phyloP scores from a whole-genome alignment of 2,113 vertebrate genomes.

The Hemiscyllium ocellatum region DNA sequence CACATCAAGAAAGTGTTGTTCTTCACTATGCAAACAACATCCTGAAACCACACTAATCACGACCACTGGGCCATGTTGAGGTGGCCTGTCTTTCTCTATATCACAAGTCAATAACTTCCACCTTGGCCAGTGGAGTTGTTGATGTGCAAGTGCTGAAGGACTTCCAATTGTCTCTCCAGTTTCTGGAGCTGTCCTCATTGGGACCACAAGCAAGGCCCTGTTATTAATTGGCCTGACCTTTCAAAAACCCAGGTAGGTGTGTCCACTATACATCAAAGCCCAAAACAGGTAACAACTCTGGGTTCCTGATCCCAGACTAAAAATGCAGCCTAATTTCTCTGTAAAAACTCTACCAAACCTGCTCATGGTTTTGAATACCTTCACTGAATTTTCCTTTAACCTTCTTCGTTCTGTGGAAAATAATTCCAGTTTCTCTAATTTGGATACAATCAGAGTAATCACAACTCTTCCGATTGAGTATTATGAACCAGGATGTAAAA shows the following conservation, averaged over 20 bases:
- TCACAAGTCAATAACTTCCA: not conserved
- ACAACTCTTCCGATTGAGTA: not conserved
- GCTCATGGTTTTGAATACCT: not conserved
- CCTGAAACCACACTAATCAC: not conserved
- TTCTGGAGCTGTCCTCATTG: not conserved
- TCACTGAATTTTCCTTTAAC: not conserved
- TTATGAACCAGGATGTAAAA: not conserved
- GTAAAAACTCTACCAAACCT: not conserved
- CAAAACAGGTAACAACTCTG: not conserved
- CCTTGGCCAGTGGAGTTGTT: not conserved
- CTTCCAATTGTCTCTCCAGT: not conserved
- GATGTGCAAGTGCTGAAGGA: not conserved
- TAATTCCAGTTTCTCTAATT: not conserved
- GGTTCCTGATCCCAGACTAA: not conserved
- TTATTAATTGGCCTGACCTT: too few relatives aligned
- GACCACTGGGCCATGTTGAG: too few relatives aligned
- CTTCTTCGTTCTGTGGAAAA: not conserved
- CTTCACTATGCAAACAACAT: not conserved
- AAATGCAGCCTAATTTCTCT: not conserved
- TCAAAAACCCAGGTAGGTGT: not conserved
- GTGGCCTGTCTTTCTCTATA: not conserved
- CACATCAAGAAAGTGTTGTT: not conserved
- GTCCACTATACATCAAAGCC: not conserved
- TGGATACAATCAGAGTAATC: not conserved
- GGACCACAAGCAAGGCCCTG: too few relatives aligned